Evolutionary conservation across 2,113 vertebrate genomes (phyloP).

Genomic region (Boulengeromyrus knoepffleri): DNA sequence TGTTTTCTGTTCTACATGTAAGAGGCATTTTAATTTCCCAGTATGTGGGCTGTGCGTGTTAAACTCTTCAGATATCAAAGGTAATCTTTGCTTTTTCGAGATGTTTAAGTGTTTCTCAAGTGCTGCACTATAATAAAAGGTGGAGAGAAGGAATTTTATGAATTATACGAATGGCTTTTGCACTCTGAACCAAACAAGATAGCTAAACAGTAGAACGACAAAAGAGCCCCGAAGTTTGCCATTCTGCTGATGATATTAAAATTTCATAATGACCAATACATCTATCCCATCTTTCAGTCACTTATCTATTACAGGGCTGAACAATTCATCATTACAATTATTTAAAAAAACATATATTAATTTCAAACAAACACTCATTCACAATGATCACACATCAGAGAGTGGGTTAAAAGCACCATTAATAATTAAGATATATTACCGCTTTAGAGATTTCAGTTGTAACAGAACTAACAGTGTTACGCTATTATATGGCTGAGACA

Average conservation of each 20-base stretch:
- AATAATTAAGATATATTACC: neutral
- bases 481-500: neutral
- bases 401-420: neutral
- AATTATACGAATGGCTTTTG: neutral
- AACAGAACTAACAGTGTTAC: neutral
- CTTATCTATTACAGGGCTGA: neutral
- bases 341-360: neutral
- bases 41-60: neutral
- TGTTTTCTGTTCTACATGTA: slow-evolving; percentile 17
- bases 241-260: neutral
- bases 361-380: neutral
- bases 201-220: neutral
- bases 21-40: neutral
- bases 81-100: slow-evolving; percentile 14
- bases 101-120: slow-evolving; percentile 7
- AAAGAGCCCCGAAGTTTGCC: neutral
- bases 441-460: neutral
- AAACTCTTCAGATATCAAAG: slow-evolving; percentile 18
- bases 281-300: neutral
- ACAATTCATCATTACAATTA: neutral
- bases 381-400: neutral
- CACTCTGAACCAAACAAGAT: neutral
- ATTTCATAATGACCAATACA: neutral
- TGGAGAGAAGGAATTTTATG: neutral
- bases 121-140: neutral